These are phyloP conservation scores for Carassius carassius DNA, from an alignment of 2,113 vertebrate species.

Conservation along the genomic window DNA sequence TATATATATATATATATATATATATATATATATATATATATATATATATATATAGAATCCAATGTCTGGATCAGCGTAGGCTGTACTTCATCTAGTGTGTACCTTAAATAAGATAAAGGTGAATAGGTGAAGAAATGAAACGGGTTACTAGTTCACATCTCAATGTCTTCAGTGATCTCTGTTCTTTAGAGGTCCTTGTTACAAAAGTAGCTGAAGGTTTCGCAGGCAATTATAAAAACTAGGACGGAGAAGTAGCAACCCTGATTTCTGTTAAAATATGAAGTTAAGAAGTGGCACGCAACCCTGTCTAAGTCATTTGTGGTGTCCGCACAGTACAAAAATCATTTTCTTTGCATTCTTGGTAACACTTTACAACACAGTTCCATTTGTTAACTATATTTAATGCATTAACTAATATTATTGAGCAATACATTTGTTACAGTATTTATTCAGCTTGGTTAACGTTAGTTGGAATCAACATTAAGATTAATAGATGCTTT, in stretches of 20 bases:
- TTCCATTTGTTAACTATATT: too few species aligned
- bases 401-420: too few species aligned
- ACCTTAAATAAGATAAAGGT: background rate
- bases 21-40: background rate
- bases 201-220: slow-evolving; percentile 2
- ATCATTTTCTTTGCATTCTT: too few species aligned
- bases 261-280: slow-evolving; percentile 4
- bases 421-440: too few species aligned
- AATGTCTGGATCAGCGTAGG: background rate
- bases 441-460: too few species aligned
- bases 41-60: background rate
- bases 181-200: background rate
- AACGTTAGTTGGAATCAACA: too few species aligned
- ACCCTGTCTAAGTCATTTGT: background rate
- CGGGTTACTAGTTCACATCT: background rate
- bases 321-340: background rate
- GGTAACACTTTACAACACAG: too few species aligned
- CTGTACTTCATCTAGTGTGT: background rate
- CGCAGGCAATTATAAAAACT: slow-evolving; percentile 11
- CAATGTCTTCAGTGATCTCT: background rate
- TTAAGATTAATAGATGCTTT: too few species aligned
- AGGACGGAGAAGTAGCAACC: slow-evolving; percentile 13
- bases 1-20: background rate
- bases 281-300: slow-evolving; percentile 30
- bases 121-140: background rate